These are phyloP conservation scores for Conopomorpha cramerella DNA, from an alignment of 1,140 invertebrate genomes.

Conservation along the genomic window DNA sequence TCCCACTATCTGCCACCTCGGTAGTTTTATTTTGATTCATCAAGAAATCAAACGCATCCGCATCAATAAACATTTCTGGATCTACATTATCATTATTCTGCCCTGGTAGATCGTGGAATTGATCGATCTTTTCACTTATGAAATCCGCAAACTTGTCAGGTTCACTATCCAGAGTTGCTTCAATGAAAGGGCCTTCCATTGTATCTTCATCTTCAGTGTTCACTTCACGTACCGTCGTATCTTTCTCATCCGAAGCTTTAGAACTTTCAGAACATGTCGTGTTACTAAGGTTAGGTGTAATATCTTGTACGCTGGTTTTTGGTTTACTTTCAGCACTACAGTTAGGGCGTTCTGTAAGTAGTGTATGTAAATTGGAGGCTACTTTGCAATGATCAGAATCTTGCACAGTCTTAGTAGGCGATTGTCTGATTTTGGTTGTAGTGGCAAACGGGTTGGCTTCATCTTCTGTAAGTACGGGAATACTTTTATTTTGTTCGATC, in stretches of 20 bases:
- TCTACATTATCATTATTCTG: conserved; percentile 20
- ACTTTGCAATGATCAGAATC: no score
- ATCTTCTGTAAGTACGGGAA: conserved; percentile 34
- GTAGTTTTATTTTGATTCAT: conserved; percentile 42
- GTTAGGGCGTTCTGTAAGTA: no score
- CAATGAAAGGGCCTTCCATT: conserved; percentile 50
- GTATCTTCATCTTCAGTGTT: conserved; percentile 50
- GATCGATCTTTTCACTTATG: conserved; percentile 16
- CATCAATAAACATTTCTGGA: conserved; percentile 47
- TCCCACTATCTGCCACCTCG: conserved; percentile 36
- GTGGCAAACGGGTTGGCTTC: conserved; percentile 12
- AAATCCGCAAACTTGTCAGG: conserved; percentile 14
- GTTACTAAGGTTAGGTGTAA: conserved; percentile 12
- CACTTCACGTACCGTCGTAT: conserved; percentile 22
- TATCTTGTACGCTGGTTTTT: no score
- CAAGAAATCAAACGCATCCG: conserved; percentile 44
- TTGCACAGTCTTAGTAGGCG: conserved; percentile 8
- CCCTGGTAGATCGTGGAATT: conserved; percentile 20
- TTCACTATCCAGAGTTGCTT: conserved; percentile 19
- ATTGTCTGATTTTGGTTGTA: conserved; percentile 8
- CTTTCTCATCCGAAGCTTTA: conserved; percentile 18
- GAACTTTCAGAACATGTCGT: conserved; percentile 16
- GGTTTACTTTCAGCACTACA: no score
- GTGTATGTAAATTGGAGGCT: no score
- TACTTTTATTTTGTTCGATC: conserved; percentile 18